Base-by-base conservation (phyloP, 2,888 invertebrate genomes). In the Ectemnius continuus region DNA sequence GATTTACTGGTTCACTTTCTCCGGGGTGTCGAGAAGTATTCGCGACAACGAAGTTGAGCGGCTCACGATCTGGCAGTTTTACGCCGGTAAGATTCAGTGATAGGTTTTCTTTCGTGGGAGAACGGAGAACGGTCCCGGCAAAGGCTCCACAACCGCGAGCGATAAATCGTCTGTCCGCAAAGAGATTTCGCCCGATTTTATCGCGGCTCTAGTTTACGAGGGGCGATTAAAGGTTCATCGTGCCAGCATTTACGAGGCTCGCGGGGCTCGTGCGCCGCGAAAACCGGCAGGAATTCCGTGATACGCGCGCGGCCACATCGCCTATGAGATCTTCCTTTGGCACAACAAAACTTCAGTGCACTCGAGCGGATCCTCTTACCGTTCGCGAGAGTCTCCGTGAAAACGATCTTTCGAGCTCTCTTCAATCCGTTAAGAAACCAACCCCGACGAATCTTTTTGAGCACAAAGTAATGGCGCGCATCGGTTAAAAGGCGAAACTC, bases 181-280 rank as follows among this genome's bases (percentile, higher is more conserved):
- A 52, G 52, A 52, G 52, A 52, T 52, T 52, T 52, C 52, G 14
- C 16, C n/a, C n/a, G 52, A 52, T 52, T 52, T 52, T 52, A 52
- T 52, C 16, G 52, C n/a, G 52, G 16, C 52, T 5, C n/a, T 52
- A 16, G 52, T 52, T 52, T 52, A 52, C 52, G 52, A 52, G 52
- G 52, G 52, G 14, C 52, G 52, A 52, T 52, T 52, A 52, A 52
- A 16, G 52, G 52, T 52, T 16, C 52, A 52, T 52, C 52, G 52
- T 14, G 16, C 8, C 52, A 16, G 52, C 16, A 52, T 52, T 52
- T 52, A 52, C 52, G 52, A 52, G 52, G 52, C 52, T 52, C 52
- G 52, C 52, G 52, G 52, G 52, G 52, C 14, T 52, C 52, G 52
- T 16, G 52, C 52, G 52, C 52, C 2, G 52, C 16, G 52, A 13